Base-by-base conservation (phyloP, 2,888 invertebrate genomes). In the Campopleginae sp. region DNA sequence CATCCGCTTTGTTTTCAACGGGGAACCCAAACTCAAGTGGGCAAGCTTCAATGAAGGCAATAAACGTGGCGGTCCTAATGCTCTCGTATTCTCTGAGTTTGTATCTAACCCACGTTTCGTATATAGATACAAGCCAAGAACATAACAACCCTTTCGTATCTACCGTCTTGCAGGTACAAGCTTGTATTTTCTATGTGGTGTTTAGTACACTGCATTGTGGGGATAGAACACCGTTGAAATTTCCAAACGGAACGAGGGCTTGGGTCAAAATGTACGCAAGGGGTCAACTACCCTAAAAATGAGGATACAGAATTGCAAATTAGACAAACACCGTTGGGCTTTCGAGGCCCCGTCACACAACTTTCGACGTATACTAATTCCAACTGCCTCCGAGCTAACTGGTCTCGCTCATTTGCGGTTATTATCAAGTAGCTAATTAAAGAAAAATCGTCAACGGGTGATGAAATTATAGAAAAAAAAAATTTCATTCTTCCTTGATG, bases 1-100 rank as follows among this genome's bases (percentile, higher is more conserved):
- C 91, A 90, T 91, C 89, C 90, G 91, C 92, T 92, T 91, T 92
- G 91, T 92, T 90, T 89, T 86, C 89, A 86, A 84, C 80, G 82
- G 68, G 86, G 61, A 81, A 71, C 74, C 80, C 58, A 82, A 85
- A 54, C 74, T 51, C n/a, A 84, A 84, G 84, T 88, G 87, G 87
- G 82, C 87, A 72, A 82, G 83, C 88, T 88, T 88, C 89, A 89
- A 91, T 88, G 91, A 92, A 90, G 89, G 90, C 90, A 92, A 92
- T 91, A 91, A 92, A 87, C 89, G 87, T 83, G 74, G 76, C 74
- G 68, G 76, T 71, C 46, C 79, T 76, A 84, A 81, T 71, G 81
- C 81, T 54, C 74, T 82, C 63, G 74, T 72, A 79, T 77, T 74
- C 72, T 31, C 71, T 27, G 51, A 38, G 54, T 68, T 66, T 71